Evolutionary conservation across 2,797 vertebrate genomes (phyloP), one percentile per base, ranked within the genome.

Genomic region (Hippocampus kuda): DNA sequence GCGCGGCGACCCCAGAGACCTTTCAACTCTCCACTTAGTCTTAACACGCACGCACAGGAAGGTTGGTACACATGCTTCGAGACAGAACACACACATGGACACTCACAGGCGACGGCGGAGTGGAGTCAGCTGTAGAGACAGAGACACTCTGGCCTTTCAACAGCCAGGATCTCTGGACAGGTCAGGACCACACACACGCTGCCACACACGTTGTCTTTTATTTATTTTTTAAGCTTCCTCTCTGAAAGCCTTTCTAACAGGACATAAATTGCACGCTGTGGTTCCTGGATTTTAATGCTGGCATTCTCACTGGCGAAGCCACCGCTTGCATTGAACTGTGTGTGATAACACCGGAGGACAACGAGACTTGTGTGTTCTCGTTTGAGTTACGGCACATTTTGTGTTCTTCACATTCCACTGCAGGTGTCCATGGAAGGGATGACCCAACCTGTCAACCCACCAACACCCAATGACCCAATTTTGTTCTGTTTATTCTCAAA

Each of bases 181-280:
- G 89, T 90, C 90, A 90, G 87, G 88, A 89, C 90, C 91, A 92
- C 90, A 90, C 91, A 91, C 87, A 89, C 73, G 79, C 4, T 67
- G 34, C 78, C 61, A 77, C 76, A 77, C 66, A 72, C 26, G 10
- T 16, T 59, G 56, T 2, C 4, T 64, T 66, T 51, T 56, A 20
- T 64, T 44, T 64, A 22, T 27, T 46, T 65, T 26, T 65, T 4
- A 6, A 27, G 63, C 16, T 65, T 65, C 15, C 24, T 65, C 24
- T 18, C 44, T 16, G 41, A 48, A 65, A 65, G 24, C 24, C 41
- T 26, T 48, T 65, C 44, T 65, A 48, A 49, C 24, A 20, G 24
- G 44, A 48, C 42, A 46, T 46, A 48, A 24, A 16, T 26, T 15
- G n/a, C 30, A 4, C 46, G 42, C 42, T 65, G 34, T 46, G 42